Base-by-base conservation (phyloP, 2,888 invertebrate species). In the Leuctra nigra region DNA sequence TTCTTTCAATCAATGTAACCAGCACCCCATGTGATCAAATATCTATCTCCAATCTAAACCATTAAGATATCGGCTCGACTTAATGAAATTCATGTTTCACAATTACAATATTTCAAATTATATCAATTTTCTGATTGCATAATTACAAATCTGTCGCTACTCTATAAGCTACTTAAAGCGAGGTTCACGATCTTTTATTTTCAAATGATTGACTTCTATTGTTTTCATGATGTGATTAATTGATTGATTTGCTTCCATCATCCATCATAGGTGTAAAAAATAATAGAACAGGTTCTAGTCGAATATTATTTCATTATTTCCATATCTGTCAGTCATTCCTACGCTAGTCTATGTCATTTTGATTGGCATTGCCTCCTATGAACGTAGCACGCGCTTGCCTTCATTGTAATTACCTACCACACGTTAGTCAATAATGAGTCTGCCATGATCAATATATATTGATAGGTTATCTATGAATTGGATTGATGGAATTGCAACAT, bases 201-300 rank as follows among this genome's bases (percentile, higher is more conserved):
- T 29, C 6, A 33, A 3, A n/a, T 35, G 50, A 50, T 50, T 50
- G 50, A 50, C 50, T 33, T 13, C 33, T 35, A 50, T 50, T 50
- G 50, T 50, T 50, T n/a, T 35, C 33, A 33, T 20, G 16, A 18
- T 33, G 50, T 50, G 50, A 50, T 50, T 50, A 50, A 50, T 50
- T 50, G 50, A 50, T 50, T 33, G 50, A 33, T 33, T 33, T 35
- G 50, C 35, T 35, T 33, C 50, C 33, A 35, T 33, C 50, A 50
- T 50, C 50, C 33, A 50, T 50, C 50, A 50, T 20, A 18, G 33
- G 33, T 4, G 14, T 7, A 20, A 22, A 35, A n/a, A 50, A 50
- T 50, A 50, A 50, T 50, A 35, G 50, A 50, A 50, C 50, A 50
- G 50, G 50, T 50, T 50, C 50, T 33, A n/a, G 44, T n/a, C n/a